Percentiles rank a stretch among this genome's conserved stretches.
Conservation (phyloP, 2,888 invertebrate species). For the Cosmia pyralina region DNA sequence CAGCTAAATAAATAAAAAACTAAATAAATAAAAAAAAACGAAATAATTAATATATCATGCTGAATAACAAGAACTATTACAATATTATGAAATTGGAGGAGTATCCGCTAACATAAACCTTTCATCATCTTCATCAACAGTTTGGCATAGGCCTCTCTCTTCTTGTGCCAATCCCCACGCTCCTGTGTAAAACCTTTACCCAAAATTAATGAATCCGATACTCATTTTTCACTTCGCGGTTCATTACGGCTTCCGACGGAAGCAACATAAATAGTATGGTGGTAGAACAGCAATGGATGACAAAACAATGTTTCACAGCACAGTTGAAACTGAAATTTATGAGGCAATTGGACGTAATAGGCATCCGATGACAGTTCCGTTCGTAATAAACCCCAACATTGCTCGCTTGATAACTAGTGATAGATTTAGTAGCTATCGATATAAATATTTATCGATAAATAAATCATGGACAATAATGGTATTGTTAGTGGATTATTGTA, state of each 20-base stretch:
- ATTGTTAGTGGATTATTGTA: background rate
- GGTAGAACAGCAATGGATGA: constrained; percentile 49
- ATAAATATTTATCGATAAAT: constrained; percentile 55
- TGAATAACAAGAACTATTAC: no score
- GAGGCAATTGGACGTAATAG: constrained; percentile 74
- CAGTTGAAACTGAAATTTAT: constrained; percentile 71
- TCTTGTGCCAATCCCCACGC: background rate
- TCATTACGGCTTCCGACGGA: constrained; percentile 40
- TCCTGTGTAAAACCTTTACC: background rate
- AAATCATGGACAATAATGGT: constrained; percentile 43
- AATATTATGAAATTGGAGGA: no score
- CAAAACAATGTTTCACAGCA: constrained; percentile 62
- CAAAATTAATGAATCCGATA: constrained; percentile 33
- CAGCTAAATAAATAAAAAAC: no score
- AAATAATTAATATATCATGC: no score
- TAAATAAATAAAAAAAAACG: no score
- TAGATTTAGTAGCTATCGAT: constrained; percentile 61
- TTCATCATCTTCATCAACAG: background rate
- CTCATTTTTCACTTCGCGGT: constrained; percentile 37
- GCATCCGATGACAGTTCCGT: constrained; percentile 77
- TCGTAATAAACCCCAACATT: constrained; percentile 74
- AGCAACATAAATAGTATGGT: constrained; percentile 42
- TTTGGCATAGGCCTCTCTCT: background rate
- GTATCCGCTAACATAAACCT: background rate
- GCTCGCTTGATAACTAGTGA: constrained; percentile 69